Evolutionary conservation across 2,113 vertebrate species (phyloP).

Genomic region (Oplegnathus fasciatus): DNA sequence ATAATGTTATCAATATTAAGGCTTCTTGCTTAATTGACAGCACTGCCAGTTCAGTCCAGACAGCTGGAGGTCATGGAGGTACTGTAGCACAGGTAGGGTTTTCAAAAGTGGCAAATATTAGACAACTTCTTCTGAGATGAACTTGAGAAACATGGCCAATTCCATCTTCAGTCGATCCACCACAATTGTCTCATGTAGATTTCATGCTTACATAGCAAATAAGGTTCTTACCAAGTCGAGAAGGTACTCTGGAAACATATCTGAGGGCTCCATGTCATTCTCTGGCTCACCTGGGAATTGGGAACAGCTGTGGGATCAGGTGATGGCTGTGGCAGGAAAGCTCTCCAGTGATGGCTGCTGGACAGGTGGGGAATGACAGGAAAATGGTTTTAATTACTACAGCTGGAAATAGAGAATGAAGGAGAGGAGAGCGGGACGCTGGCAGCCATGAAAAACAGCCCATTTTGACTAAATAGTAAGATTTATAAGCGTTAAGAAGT

Average conservation of each 20-base stretch:
- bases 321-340: background rate
- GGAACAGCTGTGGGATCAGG: background rate
- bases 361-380: background rate
- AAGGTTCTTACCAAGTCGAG: background rate
- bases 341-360: background rate
- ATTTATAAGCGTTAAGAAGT: background rate
- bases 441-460: background rate
- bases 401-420: background rate
- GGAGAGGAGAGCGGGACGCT: background rate
- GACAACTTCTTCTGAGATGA: background rate
- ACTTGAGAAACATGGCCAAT: background rate
- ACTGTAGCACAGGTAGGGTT: too few species aligned
- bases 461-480: background rate
- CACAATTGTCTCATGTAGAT: background rate
- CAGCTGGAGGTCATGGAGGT: too few species aligned
- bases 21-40: too few species aligned
- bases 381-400: background rate
- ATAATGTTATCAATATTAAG: too few species aligned
- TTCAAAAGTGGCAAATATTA: too few species aligned
- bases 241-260: background rate
- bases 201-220: background rate
- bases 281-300: background rate
- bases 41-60: too few species aligned
- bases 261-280: background rate
- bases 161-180: background rate